Evolutionary conservation across 2,797 vertebrate genomes (phyloP).

Genomic region (Octomys mimax): DNA sequence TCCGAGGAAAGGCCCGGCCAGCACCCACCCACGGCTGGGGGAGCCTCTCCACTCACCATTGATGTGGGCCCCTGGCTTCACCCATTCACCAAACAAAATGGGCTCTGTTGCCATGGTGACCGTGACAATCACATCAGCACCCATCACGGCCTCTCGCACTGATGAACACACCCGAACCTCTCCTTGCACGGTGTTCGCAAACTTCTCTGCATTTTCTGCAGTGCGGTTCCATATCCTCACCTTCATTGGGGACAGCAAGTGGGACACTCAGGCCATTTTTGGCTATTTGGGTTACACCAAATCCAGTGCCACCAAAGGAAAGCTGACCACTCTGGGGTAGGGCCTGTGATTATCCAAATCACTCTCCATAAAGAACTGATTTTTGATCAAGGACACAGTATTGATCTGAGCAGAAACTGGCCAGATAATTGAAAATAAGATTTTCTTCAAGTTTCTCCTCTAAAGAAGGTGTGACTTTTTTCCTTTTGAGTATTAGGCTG

Average conservation of each 20-base stretch:
- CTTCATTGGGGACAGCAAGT: conserved; percentile 84
- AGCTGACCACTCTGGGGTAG: neutral
- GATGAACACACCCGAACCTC: conserved; percentile 90
- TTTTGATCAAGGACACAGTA: neutral
- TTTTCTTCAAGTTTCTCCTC: neutral
- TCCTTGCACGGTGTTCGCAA: conserved; percentile 88
- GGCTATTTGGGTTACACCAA: neutral
- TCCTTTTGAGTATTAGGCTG: neutral
- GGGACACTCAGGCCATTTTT: neutral
- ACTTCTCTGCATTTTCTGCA: conserved; percentile 88
- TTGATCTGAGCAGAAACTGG: neutral
- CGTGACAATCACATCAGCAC: conserved; percentile 95
- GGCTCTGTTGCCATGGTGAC: conserved; percentile 94
- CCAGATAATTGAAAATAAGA: neutral
- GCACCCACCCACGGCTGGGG: neutral
- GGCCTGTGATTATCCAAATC: neutral
- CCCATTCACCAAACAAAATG: conserved; percentile 94
- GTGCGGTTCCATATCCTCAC: conserved; percentile 95
- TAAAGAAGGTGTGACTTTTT: neutral
- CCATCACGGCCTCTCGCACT: conserved; percentile 92
- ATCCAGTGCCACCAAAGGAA: neutral
- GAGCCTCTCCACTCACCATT: conserved; percentile 91
- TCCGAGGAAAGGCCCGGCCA: neutral
- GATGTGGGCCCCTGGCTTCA: conserved; percentile 96
- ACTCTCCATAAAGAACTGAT: neutral